Evolutionary conservation across 64 coral and sea anemone species (phyloP).

Genomic region (Exaiptasia diaphana): DNA sequence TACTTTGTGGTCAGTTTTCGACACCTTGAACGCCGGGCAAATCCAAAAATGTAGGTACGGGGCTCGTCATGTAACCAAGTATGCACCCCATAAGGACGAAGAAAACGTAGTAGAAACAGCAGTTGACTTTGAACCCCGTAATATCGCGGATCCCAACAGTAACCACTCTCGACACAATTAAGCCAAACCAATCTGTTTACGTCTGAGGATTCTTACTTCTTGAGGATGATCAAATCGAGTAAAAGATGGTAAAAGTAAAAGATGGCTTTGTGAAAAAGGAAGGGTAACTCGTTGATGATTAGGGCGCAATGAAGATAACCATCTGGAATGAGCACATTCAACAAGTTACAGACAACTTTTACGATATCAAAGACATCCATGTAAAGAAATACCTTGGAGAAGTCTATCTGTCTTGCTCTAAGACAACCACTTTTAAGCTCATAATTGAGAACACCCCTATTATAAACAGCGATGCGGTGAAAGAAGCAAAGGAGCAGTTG

Average conservation of each 20-base stretch:
- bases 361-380: slow-evolving; percentile 18
- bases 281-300: not conserved
- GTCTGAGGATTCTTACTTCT: not conserved
- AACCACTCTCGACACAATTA: not conserved
- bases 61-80: slow-evolving; percentile 46
- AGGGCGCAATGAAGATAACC: not conserved
- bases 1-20: slow-evolving; percentile 2
- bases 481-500: not conserved
- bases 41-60: not conserved
- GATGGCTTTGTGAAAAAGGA: not conserved
- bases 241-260: not conserved
- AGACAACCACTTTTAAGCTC: slow-evolving; percentile 2
- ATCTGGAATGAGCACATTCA: slow-evolving; percentile 15
- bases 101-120: not conserved
- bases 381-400: not conserved
- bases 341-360: not conserved
- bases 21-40: slow-evolving; percentile 19
- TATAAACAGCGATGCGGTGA: not conserved
- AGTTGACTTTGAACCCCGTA: not conserved
- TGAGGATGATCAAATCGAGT: not conserved
- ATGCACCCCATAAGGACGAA: not conserved
- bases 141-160: not conserved
- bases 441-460: not conserved
- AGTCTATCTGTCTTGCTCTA: slow-evolving; percentile 3
- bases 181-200: not conserved